Evolutionary conservation across 2,797 vertebrate genomes (phyloP).

Genomic region (Pyrocephalus nanus): DNA sequence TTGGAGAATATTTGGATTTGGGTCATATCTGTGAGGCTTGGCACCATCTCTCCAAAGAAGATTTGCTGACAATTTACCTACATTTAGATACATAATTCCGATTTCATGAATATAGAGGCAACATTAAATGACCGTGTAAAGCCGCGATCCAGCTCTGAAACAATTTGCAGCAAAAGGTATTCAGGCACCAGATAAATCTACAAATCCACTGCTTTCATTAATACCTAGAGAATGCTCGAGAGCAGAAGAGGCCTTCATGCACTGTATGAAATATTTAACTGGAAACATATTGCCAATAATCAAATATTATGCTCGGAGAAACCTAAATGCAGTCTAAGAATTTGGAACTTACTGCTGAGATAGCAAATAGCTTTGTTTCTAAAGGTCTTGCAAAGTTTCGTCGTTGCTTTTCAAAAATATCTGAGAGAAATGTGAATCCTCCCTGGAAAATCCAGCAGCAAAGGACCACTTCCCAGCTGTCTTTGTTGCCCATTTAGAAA

Average conservation of each 20-base stretch:
- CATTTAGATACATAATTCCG: neutral
- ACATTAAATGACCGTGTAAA: neutral
- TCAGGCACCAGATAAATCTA: conserved; percentile 27
- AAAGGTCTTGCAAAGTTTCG: conserved; percentile 22
- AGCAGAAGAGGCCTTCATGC: conserved; percentile 43
- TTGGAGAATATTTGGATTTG: neutral
- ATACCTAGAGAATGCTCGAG: neutral
- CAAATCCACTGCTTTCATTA: conserved; percentile 53
- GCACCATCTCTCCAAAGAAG: neutral
- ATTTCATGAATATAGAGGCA: conserved; percentile 22
- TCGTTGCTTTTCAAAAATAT: conserved; percentile 7
- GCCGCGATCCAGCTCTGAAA: conserved; percentile 9
- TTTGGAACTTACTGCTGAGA: conserved; percentile 51
- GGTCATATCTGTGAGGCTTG: neutral
- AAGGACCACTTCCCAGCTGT: conserved; percentile 11
- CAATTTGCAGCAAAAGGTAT: conserved; percentile 41
- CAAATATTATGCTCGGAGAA: conserved; percentile 41
- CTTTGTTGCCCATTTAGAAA: conserved; percentile 18
- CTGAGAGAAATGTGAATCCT: neutral
- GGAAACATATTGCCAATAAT: conserved; percentile 60
- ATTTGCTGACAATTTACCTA: conserved; percentile 40
- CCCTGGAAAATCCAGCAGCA: conserved; percentile 15
- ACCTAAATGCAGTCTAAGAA: conserved; percentile 39
- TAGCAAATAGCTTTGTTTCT: conserved; percentile 39
- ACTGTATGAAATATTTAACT: conserved; percentile 65